Conservation (phyloP, 1,140 invertebrate species). For the Bombus waltoni region DNA sequence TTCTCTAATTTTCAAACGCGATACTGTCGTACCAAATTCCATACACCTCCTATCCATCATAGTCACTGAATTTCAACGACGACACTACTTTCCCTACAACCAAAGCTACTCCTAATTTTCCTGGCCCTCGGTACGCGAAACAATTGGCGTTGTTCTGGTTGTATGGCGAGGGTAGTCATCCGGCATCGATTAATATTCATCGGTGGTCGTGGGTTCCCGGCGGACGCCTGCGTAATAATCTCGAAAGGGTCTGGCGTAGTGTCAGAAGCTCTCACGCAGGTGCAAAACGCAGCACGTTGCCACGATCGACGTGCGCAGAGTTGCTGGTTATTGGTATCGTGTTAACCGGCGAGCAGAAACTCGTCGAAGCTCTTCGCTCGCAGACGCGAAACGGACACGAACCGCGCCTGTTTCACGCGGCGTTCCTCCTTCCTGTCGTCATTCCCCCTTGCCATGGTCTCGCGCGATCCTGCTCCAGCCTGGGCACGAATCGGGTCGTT, state of each 20-base stretch:
- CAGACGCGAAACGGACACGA: neutral
- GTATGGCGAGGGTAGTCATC: neutral
- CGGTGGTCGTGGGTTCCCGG: neutral
- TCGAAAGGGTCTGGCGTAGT: neutral
- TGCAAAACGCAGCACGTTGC: slow-evolving; percentile 56
- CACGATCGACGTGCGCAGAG: slow-evolving; percentile 73
- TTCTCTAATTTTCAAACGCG: neutral
- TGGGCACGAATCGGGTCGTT: slow-evolving; percentile 11
- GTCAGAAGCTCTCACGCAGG: slow-evolving; percentile 52
- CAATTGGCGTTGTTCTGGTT: neutral
- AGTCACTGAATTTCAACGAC: neutral
- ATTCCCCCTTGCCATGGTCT: neutral
- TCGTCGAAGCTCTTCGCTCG: neutral
- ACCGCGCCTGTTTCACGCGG: too few species aligned
- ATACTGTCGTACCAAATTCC: neutral
- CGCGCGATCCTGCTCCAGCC: neutral
- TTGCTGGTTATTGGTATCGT: slow-evolving; percentile 76
- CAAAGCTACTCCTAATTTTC: neutral
- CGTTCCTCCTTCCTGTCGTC: neutral
- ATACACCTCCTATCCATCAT: neutral
- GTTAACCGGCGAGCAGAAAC: slow-evolving; percentile 67
- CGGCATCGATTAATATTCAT: slow-evolving; percentile 33
- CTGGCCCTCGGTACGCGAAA: neutral
- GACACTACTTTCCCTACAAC: neutral
- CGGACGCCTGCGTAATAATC: slow-evolving; percentile 62